Conservation (phyloP, 2,797 vertebrate species). For the Peromyscus eremicus region DNA sequence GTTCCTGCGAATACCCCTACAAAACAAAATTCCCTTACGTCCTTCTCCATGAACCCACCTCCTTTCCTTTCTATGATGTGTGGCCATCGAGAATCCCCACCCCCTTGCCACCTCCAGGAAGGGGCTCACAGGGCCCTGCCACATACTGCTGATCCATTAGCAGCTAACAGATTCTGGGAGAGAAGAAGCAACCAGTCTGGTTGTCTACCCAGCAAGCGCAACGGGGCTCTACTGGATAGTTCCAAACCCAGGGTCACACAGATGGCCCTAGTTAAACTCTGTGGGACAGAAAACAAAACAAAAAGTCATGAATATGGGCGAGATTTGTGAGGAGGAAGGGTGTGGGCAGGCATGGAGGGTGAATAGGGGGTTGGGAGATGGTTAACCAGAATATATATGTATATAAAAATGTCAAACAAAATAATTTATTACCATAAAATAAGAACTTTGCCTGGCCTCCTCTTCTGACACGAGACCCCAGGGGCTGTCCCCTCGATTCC, state of each 20-base stretch:
- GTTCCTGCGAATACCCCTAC: not conserved
- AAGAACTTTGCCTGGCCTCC: too few relatives aligned
- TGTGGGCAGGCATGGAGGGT: not conserved
- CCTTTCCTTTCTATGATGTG: not conserved
- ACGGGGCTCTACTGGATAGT: not conserved
- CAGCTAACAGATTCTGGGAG: not conserved
- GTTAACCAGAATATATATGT: not conserved
- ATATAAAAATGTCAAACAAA: not conserved
- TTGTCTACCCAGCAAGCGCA: not conserved
- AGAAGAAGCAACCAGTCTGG: too few relatives aligned
- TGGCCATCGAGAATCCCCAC: not conserved
- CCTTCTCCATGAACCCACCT: not conserved
- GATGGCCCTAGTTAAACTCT: not conserved
- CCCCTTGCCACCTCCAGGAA: not conserved
- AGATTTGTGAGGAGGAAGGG: not conserved
- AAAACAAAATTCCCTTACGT: not conserved
- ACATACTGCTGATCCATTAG: not conserved
- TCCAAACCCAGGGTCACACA: not conserved
- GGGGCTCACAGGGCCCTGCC: too few relatives aligned
- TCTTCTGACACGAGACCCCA: not conserved
- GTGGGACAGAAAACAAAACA: not conserved
- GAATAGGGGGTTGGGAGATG: not conserved
- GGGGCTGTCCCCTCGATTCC: not conserved
- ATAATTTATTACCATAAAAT: not conserved
- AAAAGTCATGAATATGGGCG: not conserved